Evolutionary conservation across 1,140 invertebrate genomes (phyloP).

Genomic region (Heliconius congener): DNA sequence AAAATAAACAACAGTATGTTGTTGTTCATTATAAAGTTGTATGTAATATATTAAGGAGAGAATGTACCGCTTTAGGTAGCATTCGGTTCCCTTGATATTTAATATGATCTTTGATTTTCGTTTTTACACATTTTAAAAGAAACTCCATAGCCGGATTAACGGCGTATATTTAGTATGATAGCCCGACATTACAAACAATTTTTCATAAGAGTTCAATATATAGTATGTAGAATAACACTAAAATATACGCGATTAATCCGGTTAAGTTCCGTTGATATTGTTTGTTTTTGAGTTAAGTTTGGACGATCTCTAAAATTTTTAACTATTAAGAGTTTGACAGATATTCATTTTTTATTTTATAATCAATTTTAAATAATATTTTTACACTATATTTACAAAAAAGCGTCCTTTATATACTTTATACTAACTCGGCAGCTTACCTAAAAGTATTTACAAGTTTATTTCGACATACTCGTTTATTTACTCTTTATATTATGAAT

Average conservation of each 20-base stretch:
- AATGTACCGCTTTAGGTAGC: constrained; percentile 26
- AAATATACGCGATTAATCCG: no score
- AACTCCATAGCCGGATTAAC: no score
- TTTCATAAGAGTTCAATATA: no score
- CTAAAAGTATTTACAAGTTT: constrained; percentile 24
- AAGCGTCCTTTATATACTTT: constrained; percentile 23
- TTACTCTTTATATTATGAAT: constrained; percentile 1
- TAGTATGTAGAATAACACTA: no score
- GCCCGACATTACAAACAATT: no score
- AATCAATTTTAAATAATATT: constrained; percentile 25
- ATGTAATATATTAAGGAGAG: constrained; percentile 22
- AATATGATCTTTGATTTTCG: no score
- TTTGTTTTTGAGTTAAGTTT: constrained; percentile 30
- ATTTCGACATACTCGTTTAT: constrained; percentile 21
- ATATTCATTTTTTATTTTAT: background rate
- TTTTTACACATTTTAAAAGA: no score
- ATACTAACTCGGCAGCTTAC: constrained; percentile 29
- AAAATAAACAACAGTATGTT: constrained; percentile 17
- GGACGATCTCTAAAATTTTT: constrained; percentile 30
- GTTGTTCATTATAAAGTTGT: constrained; percentile 25
- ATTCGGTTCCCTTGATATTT: constrained; percentile 21
- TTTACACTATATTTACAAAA: constrained; percentile 26
- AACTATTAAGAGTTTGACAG: constrained; percentile 16
- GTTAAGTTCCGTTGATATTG: constrained; percentile 14
- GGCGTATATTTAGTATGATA: no score